A percentile compares a stretch with the other conserved stretches of the same genome.
These are phyloP conservation scores for Ectropis crepuscularia DNA, from an alignment of 2,888 invertebrate species.

Conservation along the genomic window DNA sequence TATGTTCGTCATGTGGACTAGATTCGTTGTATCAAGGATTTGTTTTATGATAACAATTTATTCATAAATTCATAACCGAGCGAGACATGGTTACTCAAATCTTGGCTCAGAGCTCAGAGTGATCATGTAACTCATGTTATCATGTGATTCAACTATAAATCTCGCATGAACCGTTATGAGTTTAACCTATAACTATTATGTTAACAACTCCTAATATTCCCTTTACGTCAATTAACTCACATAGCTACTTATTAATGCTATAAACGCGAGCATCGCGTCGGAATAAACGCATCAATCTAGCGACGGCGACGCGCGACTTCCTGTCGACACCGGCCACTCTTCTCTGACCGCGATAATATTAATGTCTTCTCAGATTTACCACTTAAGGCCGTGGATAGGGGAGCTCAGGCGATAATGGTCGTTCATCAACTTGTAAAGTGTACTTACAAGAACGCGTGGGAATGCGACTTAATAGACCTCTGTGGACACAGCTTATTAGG, in stretches of 20 bases:
- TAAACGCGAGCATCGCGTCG: conserved; percentile 42
- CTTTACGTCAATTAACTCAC: conserved; percentile 41
- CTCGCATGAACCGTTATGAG: conserved; percentile 1
- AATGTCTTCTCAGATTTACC: conserved; percentile 35
- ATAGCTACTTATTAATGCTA: conserved; percentile 42
- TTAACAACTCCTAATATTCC: conserved; percentile 34
- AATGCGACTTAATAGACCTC: conserved; percentile 47
- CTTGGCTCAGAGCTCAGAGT: conserved; percentile 2
- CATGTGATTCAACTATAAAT: conserved; percentile 2
- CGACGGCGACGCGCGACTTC: conserved; percentile 49
- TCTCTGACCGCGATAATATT: conserved; percentile 44
- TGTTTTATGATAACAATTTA: conserved; percentile 20
- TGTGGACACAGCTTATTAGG: conserved; percentile 45
- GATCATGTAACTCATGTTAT: not conserved
- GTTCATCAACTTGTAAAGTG: conserved; percentile 46
- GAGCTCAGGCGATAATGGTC: conserved; percentile 45
- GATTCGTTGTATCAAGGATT: conserved; percentile 23
- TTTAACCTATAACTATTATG: conserved; percentile 22
- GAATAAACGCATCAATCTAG: conserved; percentile 50
- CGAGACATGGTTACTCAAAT: not conserved
- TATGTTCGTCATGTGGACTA: conserved; percentile 31
- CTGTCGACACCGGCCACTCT: conserved; percentile 45
- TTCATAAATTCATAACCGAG: conserved; percentile 16
- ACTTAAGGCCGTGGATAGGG: conserved; percentile 40
- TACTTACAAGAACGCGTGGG: conserved; percentile 47